Conservation (phyloP, 2,888 invertebrate species). For the Cephalotes varians region DNA sequence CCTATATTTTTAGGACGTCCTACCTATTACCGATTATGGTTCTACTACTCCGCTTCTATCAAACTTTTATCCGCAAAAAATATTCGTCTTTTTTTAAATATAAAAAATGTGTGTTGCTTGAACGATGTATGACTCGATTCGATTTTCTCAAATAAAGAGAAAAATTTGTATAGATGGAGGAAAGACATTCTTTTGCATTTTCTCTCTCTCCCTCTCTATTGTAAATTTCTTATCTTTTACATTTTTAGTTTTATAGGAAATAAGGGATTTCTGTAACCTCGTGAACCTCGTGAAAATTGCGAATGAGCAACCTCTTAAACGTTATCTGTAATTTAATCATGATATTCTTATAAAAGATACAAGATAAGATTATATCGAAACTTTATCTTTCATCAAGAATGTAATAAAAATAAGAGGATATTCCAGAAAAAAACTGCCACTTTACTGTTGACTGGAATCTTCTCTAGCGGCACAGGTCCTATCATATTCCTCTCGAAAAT, state of each 20-base stretch:
- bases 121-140: slow-evolving; percentile 16
- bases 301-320: slow-evolving; percentile 9
- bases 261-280: neutral
- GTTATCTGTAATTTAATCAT: slow-evolving; percentile 24
- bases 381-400: slow-evolving; percentile 7
- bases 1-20: slow-evolving; percentile 63
- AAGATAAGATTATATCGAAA: neutral
- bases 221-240: neutral
- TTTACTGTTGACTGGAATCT: neutral
- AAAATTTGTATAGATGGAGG: neutral
- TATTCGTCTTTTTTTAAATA: neutral
- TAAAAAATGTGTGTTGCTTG: neutral
- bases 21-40: slow-evolving; percentile 60
- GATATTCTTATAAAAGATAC: neutral
- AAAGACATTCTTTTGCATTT: neutral
- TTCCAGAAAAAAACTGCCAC: neutral
- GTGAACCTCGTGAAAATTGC: neutral
- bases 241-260: slow-evolving; percentile 1
- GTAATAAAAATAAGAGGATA: slow-evolving; percentile 13
- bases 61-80: slow-evolving; percentile 29
- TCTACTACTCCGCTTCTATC: slow-evolving; percentile 32
- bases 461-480: neutral
- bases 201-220: neutral
- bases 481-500: slow-evolving; percentile 9
- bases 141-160: slow-evolving; percentile 1